Conservation (phyloP, 1,140 invertebrate genomes). For the Paraescarpia echinospica region DNA sequence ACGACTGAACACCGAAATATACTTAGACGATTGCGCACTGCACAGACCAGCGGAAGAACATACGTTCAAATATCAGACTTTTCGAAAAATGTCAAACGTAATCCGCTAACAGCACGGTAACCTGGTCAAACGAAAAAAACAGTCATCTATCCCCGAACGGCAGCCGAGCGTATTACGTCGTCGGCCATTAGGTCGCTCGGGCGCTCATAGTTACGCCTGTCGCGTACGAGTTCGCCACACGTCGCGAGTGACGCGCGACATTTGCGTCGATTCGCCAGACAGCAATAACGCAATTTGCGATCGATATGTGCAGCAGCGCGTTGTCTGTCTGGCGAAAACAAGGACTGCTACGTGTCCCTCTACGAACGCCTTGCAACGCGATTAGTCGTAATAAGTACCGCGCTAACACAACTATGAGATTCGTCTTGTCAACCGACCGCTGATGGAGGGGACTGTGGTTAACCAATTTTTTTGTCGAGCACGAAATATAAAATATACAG, state of each 20-base stretch:
- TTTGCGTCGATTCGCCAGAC: not conserved
- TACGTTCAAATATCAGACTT: not conserved
- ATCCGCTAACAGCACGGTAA: not conserved
- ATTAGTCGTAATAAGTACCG: not conserved
- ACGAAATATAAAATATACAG: not conserved
- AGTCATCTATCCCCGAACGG: not conserved
- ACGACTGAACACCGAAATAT: too few species aligned
- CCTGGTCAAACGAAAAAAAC: not conserved
- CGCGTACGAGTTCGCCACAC: not conserved
- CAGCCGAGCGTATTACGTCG: not conserved
- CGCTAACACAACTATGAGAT: not conserved
- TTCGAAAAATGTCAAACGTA: not conserved
- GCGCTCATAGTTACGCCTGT: not conserved
- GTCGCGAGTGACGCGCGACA: not conserved
- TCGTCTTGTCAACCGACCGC: not conserved
- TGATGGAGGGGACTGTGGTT: not conserved
- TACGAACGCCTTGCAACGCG: not conserved
- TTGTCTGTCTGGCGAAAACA: not conserved
- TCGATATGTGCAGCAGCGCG: not conserved
- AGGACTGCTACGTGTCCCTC: not conserved
- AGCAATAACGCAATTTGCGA: conserved; percentile 1
- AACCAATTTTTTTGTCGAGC: not conserved
- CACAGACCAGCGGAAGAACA: too few species aligned
- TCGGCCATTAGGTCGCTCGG: not conserved
- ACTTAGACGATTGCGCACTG: too few species aligned